Conservation (phyloP, 53 echinoderm and acorn worm species). For the Holothuria leucospilota region DNA sequence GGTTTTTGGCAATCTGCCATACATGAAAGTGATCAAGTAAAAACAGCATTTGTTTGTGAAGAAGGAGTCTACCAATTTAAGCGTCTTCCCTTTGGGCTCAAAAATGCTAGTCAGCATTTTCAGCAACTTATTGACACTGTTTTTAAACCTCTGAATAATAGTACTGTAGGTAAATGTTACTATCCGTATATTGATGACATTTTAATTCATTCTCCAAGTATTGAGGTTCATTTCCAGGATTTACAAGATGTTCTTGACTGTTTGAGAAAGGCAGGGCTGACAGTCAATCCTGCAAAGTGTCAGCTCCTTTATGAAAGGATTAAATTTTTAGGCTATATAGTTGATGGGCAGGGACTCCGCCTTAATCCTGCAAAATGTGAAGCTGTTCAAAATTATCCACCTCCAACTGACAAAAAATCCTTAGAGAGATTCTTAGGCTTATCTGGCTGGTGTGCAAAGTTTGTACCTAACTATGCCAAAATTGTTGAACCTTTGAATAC, state of each 20-base stretch:
- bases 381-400: constrained; percentile 16
- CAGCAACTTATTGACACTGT: constrained; percentile 16
- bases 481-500: constrained; percentile 43
- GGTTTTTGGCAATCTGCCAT: too few species aligned
- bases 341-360: constrained; percentile 7
- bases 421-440: constrained; percentile 46
- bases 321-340: constrained; percentile 53
- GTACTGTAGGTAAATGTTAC: constrained; percentile 26
- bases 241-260: constrained; percentile 36
- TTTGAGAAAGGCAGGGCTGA: constrained; percentile 34
- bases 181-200: constrained; percentile 48
- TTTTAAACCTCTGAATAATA: neutral
- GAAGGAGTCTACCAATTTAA: too few species aligned
- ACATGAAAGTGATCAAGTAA: too few species aligned
- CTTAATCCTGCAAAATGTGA: constrained; percentile 27
- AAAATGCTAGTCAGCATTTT: constrained; percentile 39
- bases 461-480: too few species aligned
- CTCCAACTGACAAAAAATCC: too few species aligned
- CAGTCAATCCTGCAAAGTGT: too few species aligned
- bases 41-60: too few species aligned
- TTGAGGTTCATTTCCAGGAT: constrained; percentile 35
- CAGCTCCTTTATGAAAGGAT: too few species aligned
- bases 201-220: constrained; percentile 41
- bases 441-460: too few species aligned
- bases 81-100: constrained; percentile 37